Percentiles rank a stretch among this genome's conserved stretches.
Evolutionary conservation across 1,140 invertebrate genomes (phyloP).

Genomic region (Drosophila ironensis): DNA sequence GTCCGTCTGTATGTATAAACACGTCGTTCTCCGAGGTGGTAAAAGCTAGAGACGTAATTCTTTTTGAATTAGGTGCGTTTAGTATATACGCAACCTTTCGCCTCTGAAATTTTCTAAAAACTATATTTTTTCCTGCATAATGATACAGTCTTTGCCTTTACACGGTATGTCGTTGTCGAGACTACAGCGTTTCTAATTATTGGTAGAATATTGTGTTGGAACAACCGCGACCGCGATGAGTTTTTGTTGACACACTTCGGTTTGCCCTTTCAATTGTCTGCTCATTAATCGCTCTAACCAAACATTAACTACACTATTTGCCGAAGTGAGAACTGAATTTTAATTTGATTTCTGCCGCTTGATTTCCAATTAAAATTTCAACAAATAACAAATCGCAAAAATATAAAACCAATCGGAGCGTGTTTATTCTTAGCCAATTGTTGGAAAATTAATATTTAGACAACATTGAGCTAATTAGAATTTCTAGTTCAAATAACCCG

Average conservation of each 20-base stretch:
- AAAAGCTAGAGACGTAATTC: too few relatives aligned
- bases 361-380: constrained; percentile 63
- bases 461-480: constrained; percentile 51
- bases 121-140: too few relatives aligned
- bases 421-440: constrained; percentile 42
- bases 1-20: too few relatives aligned
- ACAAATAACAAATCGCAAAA: constrained; percentile 47
- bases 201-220: too few relatives aligned
- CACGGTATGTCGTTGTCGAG: too few relatives aligned
- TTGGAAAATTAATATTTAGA: constrained; percentile 48
- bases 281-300: constrained; percentile 46
- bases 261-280: constrained; percentile 51
- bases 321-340: constrained; percentile 41
- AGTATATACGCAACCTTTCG: too few relatives aligned
- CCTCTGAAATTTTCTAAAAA: too few relatives aligned
- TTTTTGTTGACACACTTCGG: constrained; percentile 47
- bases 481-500: constrained; percentile 42
- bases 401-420: constrained; percentile 13
- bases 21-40: too few relatives aligned
- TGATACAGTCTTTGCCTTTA: too few relatives aligned
- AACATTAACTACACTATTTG: constrained; percentile 53
- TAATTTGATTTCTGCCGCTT: constrained; percentile 53
- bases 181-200: too few relatives aligned
- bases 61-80: too few relatives aligned
- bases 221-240: constrained; percentile 1